phyloP scores from a whole-genome alignment of 2,113 vertebrate genomes.

The Delphinapterus leucas region DNA sequence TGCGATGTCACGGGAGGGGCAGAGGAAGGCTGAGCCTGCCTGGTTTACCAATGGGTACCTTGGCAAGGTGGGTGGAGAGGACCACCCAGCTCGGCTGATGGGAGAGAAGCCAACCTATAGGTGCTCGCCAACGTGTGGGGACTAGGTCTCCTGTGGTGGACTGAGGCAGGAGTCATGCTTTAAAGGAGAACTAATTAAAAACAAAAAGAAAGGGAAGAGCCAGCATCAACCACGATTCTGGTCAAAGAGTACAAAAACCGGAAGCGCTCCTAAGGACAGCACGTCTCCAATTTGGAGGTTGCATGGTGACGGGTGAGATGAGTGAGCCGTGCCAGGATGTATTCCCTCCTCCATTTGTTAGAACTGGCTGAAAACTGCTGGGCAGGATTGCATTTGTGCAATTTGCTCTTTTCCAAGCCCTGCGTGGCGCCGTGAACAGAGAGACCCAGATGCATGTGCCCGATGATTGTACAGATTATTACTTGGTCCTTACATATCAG shows the following conservation, averaged over 20 bases:
- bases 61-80: fast-evolving
- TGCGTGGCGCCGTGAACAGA: fast-evolving
- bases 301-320: not conserved
- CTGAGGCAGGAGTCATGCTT: fast-evolving
- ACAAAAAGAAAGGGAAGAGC: not conserved
- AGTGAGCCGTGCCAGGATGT: fast-evolving
- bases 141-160: not conserved
- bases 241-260: not conserved
- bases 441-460: not conserved
- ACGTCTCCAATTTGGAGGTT: not conserved
- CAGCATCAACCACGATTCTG: fast-evolving
- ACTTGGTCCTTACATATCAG: not conserved
- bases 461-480: not conserved
- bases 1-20: not conserved
- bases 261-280: not conserved
- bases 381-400: fast-evolving
- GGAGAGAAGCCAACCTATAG: fast-evolving
- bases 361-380: not conserved
- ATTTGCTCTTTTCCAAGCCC: not conserved
- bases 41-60: not conserved
- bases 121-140: too few species aligned
- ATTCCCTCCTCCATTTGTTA: not conserved
- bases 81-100: not conserved
- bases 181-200: not conserved
- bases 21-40: not conserved